Conservation (phyloP, 92 coral and sea anemone species). For the Muricea muricata region DNA sequence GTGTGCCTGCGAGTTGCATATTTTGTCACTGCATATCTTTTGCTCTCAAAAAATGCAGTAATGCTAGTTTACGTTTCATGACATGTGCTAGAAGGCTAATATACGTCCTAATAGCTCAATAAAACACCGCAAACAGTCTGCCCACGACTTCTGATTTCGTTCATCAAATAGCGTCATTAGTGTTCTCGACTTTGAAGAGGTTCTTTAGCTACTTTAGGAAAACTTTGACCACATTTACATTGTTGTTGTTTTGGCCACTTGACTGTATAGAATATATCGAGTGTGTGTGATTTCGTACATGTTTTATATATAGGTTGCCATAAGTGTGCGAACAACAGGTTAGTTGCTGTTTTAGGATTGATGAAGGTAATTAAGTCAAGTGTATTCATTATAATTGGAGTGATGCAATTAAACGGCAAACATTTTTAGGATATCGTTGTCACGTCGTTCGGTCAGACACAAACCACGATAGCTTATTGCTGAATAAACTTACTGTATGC, state of each 20-base stretch:
- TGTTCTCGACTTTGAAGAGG: not conserved
- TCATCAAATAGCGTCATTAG: not conserved
- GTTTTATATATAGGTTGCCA: too few relatives aligned
- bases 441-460: not conserved
- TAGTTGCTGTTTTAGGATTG: not conserved
- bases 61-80: not conserved
- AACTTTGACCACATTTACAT: not conserved
- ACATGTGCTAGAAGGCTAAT: not conserved
- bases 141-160: not conserved
- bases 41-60: not conserved
- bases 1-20: too few relatives aligned
- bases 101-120: not conserved
- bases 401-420: too few relatives aligned
- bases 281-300: not conserved
- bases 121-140: not conserved
- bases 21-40: too few relatives aligned
- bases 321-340: too few relatives aligned
- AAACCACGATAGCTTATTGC: not conserved
- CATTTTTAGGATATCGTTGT: not conserved
- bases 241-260: not conserved
- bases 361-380: not conserved
- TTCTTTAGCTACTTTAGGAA: not conserved
- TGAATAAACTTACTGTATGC: not conserved
- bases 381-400: too few relatives aligned
- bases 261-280: not conserved